Conservation (phyloP, 2,113 vertebrate genomes). For the Gopherus flavomarginatus region DNA sequence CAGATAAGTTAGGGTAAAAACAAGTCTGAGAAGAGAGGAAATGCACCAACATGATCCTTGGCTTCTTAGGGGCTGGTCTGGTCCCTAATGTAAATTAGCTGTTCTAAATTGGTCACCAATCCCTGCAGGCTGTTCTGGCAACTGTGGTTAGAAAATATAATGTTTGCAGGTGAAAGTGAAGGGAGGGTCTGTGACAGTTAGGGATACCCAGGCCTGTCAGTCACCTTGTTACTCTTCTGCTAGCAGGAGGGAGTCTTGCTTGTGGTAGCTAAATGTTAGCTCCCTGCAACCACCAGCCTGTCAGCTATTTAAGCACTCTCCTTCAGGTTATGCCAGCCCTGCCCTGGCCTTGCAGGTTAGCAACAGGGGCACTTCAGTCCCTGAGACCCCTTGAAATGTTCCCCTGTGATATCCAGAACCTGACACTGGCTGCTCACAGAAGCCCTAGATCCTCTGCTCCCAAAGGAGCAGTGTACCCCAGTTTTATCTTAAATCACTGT, state of each 20-base stretch:
- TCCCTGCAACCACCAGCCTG: not conserved
- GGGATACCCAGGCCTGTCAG: not conserved
- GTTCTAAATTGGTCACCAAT: conserved; percentile 25
- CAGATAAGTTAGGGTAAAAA: not conserved
- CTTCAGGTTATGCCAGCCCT: not conserved
- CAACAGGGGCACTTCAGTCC: not conserved
- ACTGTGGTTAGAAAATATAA: not conserved
- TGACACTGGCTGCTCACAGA: not conserved
- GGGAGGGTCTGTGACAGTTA: not conserved
- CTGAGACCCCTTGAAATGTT: not conserved
- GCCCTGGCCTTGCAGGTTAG: not conserved
- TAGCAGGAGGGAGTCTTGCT: not conserved
- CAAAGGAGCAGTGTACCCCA: not conserved
- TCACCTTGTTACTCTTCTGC: not conserved
- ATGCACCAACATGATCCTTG: conserved; percentile 22
- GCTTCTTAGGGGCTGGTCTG: conserved; percentile 32
- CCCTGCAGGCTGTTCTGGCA: conserved; percentile 38
- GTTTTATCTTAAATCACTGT: not conserved
- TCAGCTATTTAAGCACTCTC: not conserved
- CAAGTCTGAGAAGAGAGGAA: not conserved
- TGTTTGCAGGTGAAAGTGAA: conserved; percentile 7
- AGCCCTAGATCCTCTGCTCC: not conserved
- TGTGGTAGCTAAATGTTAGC: not conserved
- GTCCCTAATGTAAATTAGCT: not conserved
- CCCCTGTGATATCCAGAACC: not conserved